A percentile compares a stretch with the other conserved stretches of the same genome.
Evolutionary conservation across 2,113 vertebrate genomes (phyloP).

Genomic region (Triplophysa siluroides): DNA sequence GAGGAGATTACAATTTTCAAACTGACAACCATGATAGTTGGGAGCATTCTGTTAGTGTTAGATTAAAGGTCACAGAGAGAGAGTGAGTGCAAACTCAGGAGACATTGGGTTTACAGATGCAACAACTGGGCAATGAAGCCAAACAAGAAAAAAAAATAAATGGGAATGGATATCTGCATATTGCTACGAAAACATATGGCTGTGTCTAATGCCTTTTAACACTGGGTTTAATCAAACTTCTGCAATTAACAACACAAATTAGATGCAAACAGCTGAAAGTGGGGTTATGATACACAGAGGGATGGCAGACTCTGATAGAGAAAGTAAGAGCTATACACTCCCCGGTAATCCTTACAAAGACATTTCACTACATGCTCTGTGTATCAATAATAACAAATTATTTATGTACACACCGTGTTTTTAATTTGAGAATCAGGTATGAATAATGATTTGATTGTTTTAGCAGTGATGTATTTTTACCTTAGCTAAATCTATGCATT

Average conservation of each 20-base stretch:
- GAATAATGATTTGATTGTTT: neutral
- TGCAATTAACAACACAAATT: slow-evolving; percentile 79
- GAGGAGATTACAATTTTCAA: slow-evolving; percentile 78
- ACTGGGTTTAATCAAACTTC: slow-evolving; percentile 81
- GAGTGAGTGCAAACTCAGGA: slow-evolving; percentile 63
- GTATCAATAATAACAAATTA: slow-evolving; percentile 30
- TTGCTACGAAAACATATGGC: slow-evolving; percentile 72
- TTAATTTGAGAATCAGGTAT: neutral
- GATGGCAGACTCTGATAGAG: slow-evolving; percentile 74
- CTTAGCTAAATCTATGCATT: neutral
- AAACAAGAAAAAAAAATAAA: slow-evolving; percentile 73
- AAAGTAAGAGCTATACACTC: slow-evolving; percentile 61
- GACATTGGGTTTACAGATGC: slow-evolving; percentile 74
- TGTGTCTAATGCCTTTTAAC: slow-evolving; percentile 74
- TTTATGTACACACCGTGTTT: neutral
- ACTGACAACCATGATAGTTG: slow-evolving; percentile 81
- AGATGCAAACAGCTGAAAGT: slow-evolving; percentile 78
- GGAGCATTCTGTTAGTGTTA: slow-evolving; percentile 72
- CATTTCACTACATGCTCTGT: slow-evolving; percentile 59
- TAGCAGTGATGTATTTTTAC: neutral
- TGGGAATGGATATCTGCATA: slow-evolving; percentile 72
- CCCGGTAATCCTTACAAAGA: slow-evolving; percentile 63
- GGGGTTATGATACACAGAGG: slow-evolving; percentile 66
- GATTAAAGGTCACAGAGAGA: slow-evolving; percentile 78
- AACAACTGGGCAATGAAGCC: slow-evolving; percentile 57